Percentiles rank a stretch among this genome's conserved stretches.
Conservation (phyloP, 2,797 vertebrate species). For the Kryptopterus vitreolus region DNA sequence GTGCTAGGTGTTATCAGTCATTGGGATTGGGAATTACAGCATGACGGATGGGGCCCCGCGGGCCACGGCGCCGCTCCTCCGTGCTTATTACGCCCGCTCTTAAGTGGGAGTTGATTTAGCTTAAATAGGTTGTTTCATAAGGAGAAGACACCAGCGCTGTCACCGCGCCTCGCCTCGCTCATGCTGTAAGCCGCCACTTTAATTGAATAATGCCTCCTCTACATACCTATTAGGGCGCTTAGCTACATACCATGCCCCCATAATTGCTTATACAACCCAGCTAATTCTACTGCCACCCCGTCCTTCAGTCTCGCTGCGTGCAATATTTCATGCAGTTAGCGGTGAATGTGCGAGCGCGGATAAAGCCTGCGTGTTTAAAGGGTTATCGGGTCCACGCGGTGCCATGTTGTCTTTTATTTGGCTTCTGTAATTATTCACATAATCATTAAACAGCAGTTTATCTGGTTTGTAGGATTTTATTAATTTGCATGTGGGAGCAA, state of each 20-base stretch:
- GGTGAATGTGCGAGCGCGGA: slow-evolving; percentile 44
- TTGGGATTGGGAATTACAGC: slow-evolving; percentile 89
- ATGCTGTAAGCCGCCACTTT: slow-evolving; percentile 79
- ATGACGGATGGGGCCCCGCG: slow-evolving; percentile 92
- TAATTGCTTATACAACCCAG: slow-evolving; percentile 75
- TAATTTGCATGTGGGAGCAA: slow-evolving; percentile 55
- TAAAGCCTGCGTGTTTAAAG: slow-evolving; percentile 49
- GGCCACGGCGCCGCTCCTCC: slow-evolving; percentile 77
- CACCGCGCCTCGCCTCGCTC: slow-evolving; percentile 74
- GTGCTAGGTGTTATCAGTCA: slow-evolving; percentile 88
- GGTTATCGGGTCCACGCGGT: slow-evolving; percentile 48
- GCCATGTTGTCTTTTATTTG: slow-evolving; percentile 56
- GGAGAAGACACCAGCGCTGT: slow-evolving; percentile 81
- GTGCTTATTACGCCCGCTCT: slow-evolving; percentile 88
- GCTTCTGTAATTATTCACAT: slow-evolving; percentile 51
- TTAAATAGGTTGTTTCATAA: slow-evolving; percentile 93
- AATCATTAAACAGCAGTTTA: slow-evolving; percentile 58
- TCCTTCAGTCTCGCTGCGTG: slow-evolving; percentile 54
- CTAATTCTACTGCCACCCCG: slow-evolving; percentile 75
- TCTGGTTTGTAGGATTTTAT: slow-evolving; percentile 55
- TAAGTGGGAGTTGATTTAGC: slow-evolving; percentile 95
- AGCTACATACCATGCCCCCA: slow-evolving; percentile 78
- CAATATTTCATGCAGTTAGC: slow-evolving; percentile 66
- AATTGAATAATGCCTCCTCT: slow-evolving; percentile 89
- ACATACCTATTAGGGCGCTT: slow-evolving; percentile 78